These are phyloP conservation scores for Trachops cirrhosus DNA, from an alignment of 2,797 vertebrate genomes.

Conservation along the genomic window DNA sequence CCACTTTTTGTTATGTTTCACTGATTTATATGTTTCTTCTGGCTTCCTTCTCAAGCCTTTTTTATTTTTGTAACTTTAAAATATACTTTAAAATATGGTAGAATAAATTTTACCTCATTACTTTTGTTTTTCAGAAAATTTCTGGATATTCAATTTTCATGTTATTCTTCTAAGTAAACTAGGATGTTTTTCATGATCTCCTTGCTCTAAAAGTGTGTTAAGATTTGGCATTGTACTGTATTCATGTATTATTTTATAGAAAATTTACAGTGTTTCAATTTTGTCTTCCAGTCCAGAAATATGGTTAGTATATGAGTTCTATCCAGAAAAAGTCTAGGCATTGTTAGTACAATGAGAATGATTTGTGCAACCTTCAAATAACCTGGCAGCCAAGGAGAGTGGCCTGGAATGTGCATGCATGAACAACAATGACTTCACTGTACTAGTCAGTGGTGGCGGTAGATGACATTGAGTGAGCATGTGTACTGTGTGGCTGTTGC, in stretches of 20 bases:
- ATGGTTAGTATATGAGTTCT: neutral
- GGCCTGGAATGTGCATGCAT: neutral
- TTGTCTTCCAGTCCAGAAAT: neutral
- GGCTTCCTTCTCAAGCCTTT: neutral
- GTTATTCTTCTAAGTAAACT: slow-evolving; percentile 10
- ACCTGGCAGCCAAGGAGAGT: neutral
- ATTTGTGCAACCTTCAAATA: neutral
- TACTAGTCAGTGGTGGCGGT: neutral
- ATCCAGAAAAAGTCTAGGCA: neutral
- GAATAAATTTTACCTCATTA: neutral
- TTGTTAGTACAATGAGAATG: neutral
- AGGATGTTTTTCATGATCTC: neutral
- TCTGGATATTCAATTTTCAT: neutral
- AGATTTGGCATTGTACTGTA: neutral
- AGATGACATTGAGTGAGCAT: neutral
- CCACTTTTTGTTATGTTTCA: neutral
- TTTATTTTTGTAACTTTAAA: slow-evolving; percentile 9
- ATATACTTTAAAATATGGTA: neutral
- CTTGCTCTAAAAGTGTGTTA: neutral
- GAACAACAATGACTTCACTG: neutral
- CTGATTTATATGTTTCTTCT: neutral
- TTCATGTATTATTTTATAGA: neutral
- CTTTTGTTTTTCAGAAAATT: neutral
- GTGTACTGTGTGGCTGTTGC: neutral
- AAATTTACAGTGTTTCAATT: neutral